These are phyloP conservation scores for Hydrolagus colliei DNA, from an alignment of 2,797 vertebrate genomes.

Conservation along the genomic window DNA sequence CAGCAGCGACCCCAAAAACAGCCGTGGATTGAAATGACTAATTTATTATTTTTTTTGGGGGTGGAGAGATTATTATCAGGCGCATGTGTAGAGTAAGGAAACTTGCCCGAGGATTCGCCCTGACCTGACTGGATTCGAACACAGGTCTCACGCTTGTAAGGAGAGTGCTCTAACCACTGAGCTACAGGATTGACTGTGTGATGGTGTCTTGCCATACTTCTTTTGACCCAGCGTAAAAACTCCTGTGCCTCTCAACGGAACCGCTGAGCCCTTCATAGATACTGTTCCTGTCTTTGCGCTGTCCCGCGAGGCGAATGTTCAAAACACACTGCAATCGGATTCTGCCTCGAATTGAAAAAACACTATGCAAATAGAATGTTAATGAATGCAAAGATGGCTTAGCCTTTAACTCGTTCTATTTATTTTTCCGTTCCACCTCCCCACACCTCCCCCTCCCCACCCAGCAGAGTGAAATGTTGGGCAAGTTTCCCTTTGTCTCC, in stretches of 20 bases:
- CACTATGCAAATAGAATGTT: conserved; percentile 10
- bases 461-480: no score
- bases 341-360: neutral
- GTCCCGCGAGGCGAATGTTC: neutral
- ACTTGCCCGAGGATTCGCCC: no score
- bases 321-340: neutral
- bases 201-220: neutral
- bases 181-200: no score
- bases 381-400: neutral
- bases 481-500: no score
- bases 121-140: no score
- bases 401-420: neutral
- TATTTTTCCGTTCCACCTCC: neutral
- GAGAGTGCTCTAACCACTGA: no score
- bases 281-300: neutral
- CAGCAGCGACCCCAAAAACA: no score
- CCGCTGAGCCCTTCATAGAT: neutral
- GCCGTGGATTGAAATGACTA: no score
- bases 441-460: neutral
- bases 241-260: neutral
- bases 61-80: no score
- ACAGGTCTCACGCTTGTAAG: no score
- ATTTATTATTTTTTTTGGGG: no score
- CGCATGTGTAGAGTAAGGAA: no score
- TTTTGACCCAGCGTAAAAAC: neutral